A percentile compares a stretch with the other conserved stretches of the same genome.
Conservation (phyloP, 1,140 invertebrate species). For the Lasioglossum albipes region DNA sequence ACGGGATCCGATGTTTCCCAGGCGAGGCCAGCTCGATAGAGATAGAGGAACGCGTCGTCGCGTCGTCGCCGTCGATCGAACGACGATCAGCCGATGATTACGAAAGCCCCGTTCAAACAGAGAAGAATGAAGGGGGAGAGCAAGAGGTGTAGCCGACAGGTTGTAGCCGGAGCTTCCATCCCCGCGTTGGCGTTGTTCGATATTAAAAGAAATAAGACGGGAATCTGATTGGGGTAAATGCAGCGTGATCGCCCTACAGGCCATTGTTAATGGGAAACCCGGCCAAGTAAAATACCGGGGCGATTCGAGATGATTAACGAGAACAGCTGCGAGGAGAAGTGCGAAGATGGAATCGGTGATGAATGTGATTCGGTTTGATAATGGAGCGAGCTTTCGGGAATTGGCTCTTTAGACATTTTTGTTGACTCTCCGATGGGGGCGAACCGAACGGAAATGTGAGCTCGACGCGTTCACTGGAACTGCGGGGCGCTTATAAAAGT, state of each 20-base stretch:
- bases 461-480: no score
- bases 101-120: not conserved
- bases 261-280: not conserved
- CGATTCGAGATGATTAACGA: not conserved
- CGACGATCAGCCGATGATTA: conserved; percentile 14
- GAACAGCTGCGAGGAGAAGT: not conserved
- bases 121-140: no score
- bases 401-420: no score
- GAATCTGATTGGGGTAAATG: not conserved
- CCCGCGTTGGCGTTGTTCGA: not conserved
- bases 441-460: no score
- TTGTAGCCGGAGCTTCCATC: not conserved
- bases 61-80: not conserved
- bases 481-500: no score
- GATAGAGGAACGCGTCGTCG: not conserved
- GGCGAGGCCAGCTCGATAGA: no score
- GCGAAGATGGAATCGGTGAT: not conserved
- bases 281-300: not conserved
- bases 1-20: not conserved
- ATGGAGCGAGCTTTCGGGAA: no score
- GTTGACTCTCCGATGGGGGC: no score
- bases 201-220: not conserved
- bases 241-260: conserved; percentile 2
- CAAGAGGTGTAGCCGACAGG: not conserved
- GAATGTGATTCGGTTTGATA: no score